Conservation (phyloP, 1,140 invertebrate species). For the Manduca sexta region DNA sequence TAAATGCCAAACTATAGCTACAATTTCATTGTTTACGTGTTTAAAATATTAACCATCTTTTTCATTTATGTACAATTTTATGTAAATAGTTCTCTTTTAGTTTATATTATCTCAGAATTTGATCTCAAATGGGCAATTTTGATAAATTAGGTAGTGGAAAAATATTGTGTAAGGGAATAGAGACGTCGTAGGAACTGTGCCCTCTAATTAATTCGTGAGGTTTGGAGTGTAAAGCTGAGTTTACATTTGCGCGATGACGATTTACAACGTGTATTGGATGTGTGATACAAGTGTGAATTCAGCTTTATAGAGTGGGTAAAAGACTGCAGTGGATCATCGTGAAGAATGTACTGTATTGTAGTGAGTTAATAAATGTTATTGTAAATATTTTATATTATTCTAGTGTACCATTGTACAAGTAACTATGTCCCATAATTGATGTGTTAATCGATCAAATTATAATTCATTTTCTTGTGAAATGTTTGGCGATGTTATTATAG, state of each 20-base stretch:
- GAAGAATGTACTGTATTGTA: conserved; percentile 20
- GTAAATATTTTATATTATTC: conserved; percentile 29
- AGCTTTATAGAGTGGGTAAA: conserved; percentile 22
- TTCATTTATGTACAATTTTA: conserved; percentile 1
- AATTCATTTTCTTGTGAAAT: background rate
- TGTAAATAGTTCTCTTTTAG: conserved; percentile 13
- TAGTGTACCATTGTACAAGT: conserved; percentile 16
- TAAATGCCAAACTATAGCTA: conserved; percentile 51
- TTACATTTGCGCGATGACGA: no score
- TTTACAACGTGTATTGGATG: no score
- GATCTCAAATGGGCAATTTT: conserved; percentile 60
- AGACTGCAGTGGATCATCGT: conserved; percentile 28
- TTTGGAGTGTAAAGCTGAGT: no score
- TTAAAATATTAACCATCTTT: background rate
- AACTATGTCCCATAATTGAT: background rate
- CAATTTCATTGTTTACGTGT: conserved; percentile 15
- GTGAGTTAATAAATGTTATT: conserved; percentile 27
- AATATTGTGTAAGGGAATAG: no score
- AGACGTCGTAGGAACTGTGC: background rate
- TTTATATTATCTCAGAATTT: conserved; percentile 34
- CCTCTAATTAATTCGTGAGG: no score
- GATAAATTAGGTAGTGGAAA: conserved; percentile 26
- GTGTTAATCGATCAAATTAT: conserved; percentile 5
- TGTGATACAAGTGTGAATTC: background rate
- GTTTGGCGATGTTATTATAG: no score